Conservation (phyloP, 2,113 vertebrate genomes). For the Salvator merianae region DNA sequence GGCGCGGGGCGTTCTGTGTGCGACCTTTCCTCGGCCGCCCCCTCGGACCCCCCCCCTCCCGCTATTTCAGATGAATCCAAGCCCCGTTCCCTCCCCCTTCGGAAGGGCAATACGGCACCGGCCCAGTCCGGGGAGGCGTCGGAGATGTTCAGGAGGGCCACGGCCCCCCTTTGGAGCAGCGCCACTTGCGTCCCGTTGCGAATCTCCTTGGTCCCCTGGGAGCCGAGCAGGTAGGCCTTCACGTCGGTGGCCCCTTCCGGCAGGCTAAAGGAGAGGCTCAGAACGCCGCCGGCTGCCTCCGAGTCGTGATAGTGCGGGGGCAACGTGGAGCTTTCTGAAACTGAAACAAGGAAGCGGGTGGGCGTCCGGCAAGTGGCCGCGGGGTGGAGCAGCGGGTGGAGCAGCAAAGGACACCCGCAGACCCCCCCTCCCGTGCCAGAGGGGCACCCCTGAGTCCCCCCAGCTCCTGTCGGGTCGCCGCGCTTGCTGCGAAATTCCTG, state of each 20-base stretch:
- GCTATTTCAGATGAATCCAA: neutral
- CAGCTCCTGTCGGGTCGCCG: neutral
- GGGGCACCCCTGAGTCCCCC: neutral
- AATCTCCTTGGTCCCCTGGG: neutral
- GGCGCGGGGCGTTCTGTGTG: no score
- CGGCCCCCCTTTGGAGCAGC: neutral
- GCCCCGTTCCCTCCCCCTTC: neutral
- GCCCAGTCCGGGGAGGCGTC: constrained; percentile 54
- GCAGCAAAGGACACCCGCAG: neutral
- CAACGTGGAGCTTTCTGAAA: constrained; percentile 24
- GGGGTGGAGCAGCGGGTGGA: no score
- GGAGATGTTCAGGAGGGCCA: constrained; percentile 39
- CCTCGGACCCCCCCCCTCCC: neutral
- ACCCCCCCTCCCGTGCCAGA: neutral
- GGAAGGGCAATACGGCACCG: constrained; percentile 31
- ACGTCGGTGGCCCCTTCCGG: constrained; percentile 28
- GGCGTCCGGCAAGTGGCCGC: no score
- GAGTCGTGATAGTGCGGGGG: neutral
- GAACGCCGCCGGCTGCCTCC: neutral
- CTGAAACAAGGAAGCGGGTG: constrained; percentile 20
- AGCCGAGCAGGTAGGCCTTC: constrained; percentile 42
- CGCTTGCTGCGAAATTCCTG: no score
- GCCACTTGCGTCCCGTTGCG: constrained; percentile 38
- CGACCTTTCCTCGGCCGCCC: neutral
- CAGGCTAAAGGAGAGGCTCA: constrained; percentile 42